These are phyloP conservation scores for Julus scanicus DNA, from an alignment of 2,888 invertebrate genomes.

Conservation along the genomic window DNA sequence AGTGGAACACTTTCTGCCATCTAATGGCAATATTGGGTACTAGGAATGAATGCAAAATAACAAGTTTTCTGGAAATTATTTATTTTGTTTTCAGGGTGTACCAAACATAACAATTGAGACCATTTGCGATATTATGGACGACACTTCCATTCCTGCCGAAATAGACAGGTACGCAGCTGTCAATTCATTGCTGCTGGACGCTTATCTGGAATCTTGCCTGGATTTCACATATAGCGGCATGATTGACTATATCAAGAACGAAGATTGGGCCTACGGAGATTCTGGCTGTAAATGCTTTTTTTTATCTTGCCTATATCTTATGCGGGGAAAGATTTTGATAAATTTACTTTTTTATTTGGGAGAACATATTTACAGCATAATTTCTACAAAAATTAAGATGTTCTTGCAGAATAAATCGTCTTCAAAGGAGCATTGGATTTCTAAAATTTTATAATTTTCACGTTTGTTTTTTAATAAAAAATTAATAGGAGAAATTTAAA, in stretches of 20 bases:
- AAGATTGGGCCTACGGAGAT: conserved; percentile 73
- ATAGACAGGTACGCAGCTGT: conserved; percentile 73
- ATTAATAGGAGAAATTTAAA: too few species aligned
- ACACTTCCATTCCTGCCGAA: conserved; percentile 56
- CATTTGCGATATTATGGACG: conserved; percentile 79
- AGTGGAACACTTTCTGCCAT: background rate
- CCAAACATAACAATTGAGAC: conserved; percentile 82
- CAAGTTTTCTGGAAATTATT: too few species aligned
- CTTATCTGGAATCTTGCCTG: conserved; percentile 78
- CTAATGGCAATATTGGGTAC: background rate
- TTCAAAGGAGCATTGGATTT: too few species aligned
- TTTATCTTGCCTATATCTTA: too few species aligned
- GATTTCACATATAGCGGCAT: conserved; percentile 85
- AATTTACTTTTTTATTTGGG: too few species aligned
- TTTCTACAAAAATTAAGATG: too few species aligned
- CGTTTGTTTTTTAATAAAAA: too few species aligned
- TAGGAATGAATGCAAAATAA: too few species aligned
- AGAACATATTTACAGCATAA: too few species aligned
- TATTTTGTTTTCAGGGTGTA: background rate
- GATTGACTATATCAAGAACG: conserved; percentile 74
- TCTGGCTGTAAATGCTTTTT: conserved; percentile 69
- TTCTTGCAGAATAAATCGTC: too few species aligned
- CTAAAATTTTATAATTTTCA: too few species aligned
- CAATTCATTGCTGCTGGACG: conserved; percentile 76
- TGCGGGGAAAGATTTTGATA: too few species aligned